Evolutionary conservation across 1,140 invertebrate genomes (phyloP).

Genomic region (Cyclina sinensis): DNA sequence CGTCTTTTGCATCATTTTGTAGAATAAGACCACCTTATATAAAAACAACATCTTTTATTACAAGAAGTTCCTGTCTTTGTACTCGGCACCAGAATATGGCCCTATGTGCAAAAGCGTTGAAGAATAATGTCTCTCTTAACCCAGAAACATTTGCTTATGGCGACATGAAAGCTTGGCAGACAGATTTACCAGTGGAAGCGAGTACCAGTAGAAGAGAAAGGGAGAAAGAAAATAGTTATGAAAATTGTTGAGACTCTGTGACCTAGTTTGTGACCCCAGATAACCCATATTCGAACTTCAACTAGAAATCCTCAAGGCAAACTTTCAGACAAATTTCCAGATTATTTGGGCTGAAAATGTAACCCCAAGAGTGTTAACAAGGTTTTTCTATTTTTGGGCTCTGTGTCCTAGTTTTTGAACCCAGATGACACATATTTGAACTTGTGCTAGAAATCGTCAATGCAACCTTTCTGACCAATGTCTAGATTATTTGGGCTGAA

Average conservation of each 20-base stretch:
- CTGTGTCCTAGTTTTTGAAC: too few relatives aligned
- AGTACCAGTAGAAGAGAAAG: not conserved
- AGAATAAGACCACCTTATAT: conserved; percentile 17
- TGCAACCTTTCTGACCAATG: too few relatives aligned
- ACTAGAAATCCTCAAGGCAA: too few relatives aligned
- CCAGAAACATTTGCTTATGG: conserved; percentile 7
- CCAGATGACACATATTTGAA: too few relatives aligned
- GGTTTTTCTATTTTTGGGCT: too few relatives aligned
- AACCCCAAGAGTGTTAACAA: too few relatives aligned
- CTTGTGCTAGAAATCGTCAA: too few relatives aligned
- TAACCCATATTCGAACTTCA: too few relatives aligned
- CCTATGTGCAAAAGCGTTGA: not conserved
- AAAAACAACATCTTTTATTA: conserved; percentile 16
- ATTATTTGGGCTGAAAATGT: too few relatives aligned
- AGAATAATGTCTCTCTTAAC: not conserved
- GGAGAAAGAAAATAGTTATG: not conserved
- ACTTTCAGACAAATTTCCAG: too few relatives aligned
- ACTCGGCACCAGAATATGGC: conserved; percentile 44
- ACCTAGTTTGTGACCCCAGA: too few relatives aligned
- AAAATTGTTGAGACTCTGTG: conserved; percentile 52
- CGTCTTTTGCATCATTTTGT: conserved; percentile 27
- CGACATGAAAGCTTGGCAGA: not conserved
- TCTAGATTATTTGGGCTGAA: too few relatives aligned
- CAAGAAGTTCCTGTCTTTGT: conserved; percentile 36
- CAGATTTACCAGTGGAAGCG: conserved; percentile 1